Percentiles rank a stretch among this genome's conserved stretches.
phyloP scores from a whole-genome alignment of 2,888 invertebrate genomes.

The Ischnus inquisitorius region DNA sequence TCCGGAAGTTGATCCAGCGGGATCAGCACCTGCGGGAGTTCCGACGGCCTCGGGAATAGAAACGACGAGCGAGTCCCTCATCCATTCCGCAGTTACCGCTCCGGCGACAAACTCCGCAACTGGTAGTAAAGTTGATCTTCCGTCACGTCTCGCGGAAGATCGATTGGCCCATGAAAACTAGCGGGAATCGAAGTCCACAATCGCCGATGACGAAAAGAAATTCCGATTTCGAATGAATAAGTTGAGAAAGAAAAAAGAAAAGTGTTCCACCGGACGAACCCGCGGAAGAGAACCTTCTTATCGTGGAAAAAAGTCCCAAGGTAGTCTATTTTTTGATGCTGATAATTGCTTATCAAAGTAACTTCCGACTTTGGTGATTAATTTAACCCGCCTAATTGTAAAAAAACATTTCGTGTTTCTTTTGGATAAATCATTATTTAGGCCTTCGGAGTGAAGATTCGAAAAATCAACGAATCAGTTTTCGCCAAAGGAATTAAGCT shows the following conservation, averaged over 20 bases:
- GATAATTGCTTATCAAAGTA: too few species aligned
- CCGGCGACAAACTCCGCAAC: slow-evolving; percentile 14
- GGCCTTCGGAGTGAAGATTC: too few species aligned
- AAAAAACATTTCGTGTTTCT: too few species aligned
- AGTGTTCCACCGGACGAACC: not conserved
- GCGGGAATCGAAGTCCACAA: not conserved
- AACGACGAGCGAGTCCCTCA: slow-evolving; percentile 32
- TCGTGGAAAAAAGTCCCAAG: not conserved
- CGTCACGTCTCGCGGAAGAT: slow-evolving; percentile 7
- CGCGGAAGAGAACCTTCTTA: not conserved
- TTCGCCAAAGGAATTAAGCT: too few species aligned
- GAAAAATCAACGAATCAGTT: too few species aligned
- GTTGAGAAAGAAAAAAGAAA: not conserved
- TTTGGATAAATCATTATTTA: too few species aligned
- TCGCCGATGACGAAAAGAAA: not conserved
- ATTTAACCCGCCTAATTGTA: too few species aligned
- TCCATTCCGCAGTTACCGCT: slow-evolving; percentile 34
- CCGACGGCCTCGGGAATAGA: slow-evolving; percentile 38
- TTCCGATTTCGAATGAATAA: not conserved
- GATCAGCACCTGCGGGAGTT: slow-evolving; percentile 63
- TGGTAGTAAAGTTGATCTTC: slow-evolving; percentile 16
- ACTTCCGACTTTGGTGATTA: too few species aligned
- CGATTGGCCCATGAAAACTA: slow-evolving; percentile 1
- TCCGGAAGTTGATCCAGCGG: slow-evolving; percentile 59
- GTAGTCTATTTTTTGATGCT: not conserved